Evolutionary conservation across 2,113 vertebrate species (phyloP).

Genomic region (Leucopsar rothschildi): DNA sequence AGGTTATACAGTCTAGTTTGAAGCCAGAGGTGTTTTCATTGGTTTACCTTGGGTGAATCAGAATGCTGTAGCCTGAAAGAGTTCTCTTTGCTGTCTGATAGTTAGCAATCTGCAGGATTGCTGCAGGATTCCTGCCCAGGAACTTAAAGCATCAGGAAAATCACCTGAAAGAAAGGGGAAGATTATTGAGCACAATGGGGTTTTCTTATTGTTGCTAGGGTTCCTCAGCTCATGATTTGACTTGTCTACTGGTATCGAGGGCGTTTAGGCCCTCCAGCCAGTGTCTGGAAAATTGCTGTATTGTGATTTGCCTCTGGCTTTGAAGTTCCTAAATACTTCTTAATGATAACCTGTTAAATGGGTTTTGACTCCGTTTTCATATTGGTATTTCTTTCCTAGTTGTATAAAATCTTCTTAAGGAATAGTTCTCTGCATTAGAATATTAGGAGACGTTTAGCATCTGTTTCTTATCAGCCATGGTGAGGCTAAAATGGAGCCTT

Average conservation of each 20-base stretch:
- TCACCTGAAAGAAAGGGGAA: not conserved
- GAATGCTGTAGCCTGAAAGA: not conserved
- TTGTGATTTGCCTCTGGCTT: slow-evolving; percentile 40
- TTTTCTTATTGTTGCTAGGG: slow-evolving; percentile 2
- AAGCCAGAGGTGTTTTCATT: not conserved
- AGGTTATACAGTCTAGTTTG: not conserved
- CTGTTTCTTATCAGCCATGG: not conserved
- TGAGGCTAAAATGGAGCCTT: not conserved
- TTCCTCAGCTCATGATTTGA: not conserved
- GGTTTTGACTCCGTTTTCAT: slow-evolving; percentile 17
- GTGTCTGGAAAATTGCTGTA: slow-evolving; percentile 17
- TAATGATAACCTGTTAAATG: slow-evolving; percentile 33
- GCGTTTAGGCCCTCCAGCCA: slow-evolving; percentile 28
- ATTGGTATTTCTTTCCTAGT: not conserved
- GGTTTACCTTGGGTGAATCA: not conserved
- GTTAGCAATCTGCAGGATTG: not conserved
- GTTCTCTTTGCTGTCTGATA: not conserved
- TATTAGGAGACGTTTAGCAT: not conserved
- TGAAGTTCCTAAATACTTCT: slow-evolving; percentile 15
- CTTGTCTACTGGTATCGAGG: slow-evolving; percentile 4
- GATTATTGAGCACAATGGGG: not conserved
- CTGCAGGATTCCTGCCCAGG: not conserved
- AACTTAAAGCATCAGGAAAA: not conserved
- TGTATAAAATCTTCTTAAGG: not conserved
- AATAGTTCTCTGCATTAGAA: not conserved